A percentile compares a stretch with the other conserved stretches of the same genome.
Evolutionary conservation across 2,888 invertebrate species (phyloP).

Genomic region (Eupithecia insigniata): DNA sequence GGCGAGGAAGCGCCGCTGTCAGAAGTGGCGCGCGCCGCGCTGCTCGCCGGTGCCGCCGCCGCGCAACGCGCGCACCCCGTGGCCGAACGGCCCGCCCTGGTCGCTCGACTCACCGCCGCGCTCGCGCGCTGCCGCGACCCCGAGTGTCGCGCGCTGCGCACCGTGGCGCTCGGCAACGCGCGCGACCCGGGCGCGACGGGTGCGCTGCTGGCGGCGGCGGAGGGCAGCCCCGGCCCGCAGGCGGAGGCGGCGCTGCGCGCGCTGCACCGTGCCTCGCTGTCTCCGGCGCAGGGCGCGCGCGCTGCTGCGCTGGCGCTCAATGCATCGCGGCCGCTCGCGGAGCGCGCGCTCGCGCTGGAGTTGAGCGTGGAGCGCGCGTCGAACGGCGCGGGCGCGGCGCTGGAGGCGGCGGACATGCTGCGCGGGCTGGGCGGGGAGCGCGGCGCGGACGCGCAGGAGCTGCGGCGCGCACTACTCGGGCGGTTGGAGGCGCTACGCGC

Average conservation of each 20-base stretch:
- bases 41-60: constrained; percentile 35
- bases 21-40: constrained; percentile 36
- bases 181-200: constrained; percentile 55
- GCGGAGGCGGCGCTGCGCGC: constrained; percentile 43
- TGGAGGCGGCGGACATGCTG: constrained; percentile 48
- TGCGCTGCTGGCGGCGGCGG: constrained; percentile 56
- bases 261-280: constrained; percentile 35
- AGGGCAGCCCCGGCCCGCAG: constrained; percentile 38
- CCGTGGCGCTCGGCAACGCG: constrained; percentile 65
- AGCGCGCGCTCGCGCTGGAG: constrained; percentile 63
- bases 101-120: not conserved
- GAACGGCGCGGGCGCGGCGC: constrained; percentile 42
- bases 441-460: constrained; percentile 53
- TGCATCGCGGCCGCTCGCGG: constrained; percentile 48
- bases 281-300: constrained; percentile 44
- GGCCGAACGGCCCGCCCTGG: constrained; percentile 38
- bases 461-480: constrained; percentile 66
- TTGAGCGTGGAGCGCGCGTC: constrained; percentile 44
- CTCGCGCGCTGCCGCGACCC: constrained; percentile 46
- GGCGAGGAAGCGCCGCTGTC: constrained; percentile 45
- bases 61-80: constrained; percentile 48
- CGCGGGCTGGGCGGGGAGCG: constrained; percentile 43
- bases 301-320: constrained; percentile 43
- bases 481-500: constrained; percentile 52
- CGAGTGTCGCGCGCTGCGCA: constrained; percentile 49